Conservation (phyloP, 2,888 invertebrate genomes). For the Stenoptilia bipunctidactyla region DNA sequence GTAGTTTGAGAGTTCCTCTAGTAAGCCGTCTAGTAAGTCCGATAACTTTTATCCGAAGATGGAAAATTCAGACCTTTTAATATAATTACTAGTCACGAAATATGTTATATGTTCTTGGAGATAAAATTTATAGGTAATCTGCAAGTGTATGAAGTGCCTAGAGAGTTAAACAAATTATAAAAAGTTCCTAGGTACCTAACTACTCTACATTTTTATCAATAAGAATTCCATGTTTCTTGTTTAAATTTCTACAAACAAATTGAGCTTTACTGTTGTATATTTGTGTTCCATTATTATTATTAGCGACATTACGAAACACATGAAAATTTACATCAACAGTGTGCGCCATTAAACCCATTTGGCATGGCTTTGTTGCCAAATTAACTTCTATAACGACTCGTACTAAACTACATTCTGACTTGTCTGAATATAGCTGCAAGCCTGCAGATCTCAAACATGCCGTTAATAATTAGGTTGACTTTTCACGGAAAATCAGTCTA, state of each 20-base stretch:
- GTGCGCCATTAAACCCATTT: constrained; percentile 29
- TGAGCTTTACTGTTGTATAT: too few relatives aligned
- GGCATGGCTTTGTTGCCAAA: constrained; percentile 42
- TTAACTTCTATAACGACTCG: constrained; percentile 36
- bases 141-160: too few relatives aligned
- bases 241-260: too few relatives aligned
- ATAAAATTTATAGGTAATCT: too few relatives aligned
- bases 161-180: too few relatives aligned
- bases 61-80: background rate
- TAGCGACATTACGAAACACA: constrained; percentile 5
- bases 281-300: too few relatives aligned
- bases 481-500: background rate
- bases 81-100: background rate
- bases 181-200: too few relatives aligned
- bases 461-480: background rate
- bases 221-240: too few relatives aligned
- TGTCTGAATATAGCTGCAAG: background rate
- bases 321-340: constrained; percentile 16
- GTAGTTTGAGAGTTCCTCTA: too few relatives aligned
- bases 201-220: too few relatives aligned
- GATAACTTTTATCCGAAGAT: too few relatives aligned
- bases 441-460: background rate
- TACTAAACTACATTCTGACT: constrained; percentile 9
- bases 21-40: too few relatives aligned
- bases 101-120: background rate